A percentile compares a stretch with the other conserved stretches of the same genome.
phyloP scores from a whole-genome alignment of 2,113 vertebrate species.

The Ciconia maguari region DNA sequence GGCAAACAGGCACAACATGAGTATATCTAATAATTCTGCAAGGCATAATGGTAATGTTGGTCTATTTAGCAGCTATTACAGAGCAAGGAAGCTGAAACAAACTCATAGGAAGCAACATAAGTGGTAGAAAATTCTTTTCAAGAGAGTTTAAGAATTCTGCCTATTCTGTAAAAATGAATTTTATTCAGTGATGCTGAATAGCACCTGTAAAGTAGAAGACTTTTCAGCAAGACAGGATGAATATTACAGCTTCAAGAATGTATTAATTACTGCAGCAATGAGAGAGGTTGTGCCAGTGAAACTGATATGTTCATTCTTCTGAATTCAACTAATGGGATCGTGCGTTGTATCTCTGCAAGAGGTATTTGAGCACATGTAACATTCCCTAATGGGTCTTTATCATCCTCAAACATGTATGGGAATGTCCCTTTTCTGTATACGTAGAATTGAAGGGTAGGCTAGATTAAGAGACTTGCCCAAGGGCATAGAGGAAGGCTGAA shows the following conservation, averaged over 20 bases:
- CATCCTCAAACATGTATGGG: background rate
- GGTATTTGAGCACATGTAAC: background rate
- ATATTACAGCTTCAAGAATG: background rate
- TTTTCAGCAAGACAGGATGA: background rate
- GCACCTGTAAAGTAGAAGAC: background rate
- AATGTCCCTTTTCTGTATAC: background rate
- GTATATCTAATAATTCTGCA: background rate
- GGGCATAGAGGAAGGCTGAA: background rate
- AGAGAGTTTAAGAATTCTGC: background rate
- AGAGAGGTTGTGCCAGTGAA: background rate
- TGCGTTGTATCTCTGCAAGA: background rate
- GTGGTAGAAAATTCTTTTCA: background rate
- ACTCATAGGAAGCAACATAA: background rate
- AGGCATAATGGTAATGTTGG: background rate
- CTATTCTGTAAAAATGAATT: background rate
- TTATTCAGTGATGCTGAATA: background rate
- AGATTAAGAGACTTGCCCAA: constrained; percentile 5
- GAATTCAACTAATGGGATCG: background rate
- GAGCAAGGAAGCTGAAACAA: background rate
- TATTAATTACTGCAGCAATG: background rate
- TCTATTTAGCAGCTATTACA: background rate
- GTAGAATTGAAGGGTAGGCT: background rate
- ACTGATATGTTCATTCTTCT: background rate
- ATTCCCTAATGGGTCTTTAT: background rate
- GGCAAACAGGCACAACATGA: background rate